Base-by-base conservation (phyloP, 2,113 vertebrate species). In the Amblyornis subalaris region DNA sequence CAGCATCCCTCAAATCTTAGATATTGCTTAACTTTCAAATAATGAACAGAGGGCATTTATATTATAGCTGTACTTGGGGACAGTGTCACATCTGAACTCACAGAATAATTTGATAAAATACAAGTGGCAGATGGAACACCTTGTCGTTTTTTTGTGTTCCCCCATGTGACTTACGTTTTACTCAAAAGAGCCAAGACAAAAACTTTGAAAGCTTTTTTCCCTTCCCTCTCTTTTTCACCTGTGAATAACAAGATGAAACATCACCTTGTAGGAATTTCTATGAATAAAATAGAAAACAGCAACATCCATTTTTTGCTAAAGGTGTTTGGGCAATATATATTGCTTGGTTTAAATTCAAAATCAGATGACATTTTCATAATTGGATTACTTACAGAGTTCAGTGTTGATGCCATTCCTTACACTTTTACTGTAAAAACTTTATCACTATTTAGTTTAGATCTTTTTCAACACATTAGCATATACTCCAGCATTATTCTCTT, bases 211-310 rank as follows among this genome's bases (percentile, higher is more conserved):
- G 16, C 0, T 36, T 71, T 5, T 13, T 5, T 2, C 3, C 2
- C 6, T 0, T 42, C 3, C 3, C 5, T 1, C 10, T 33, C 16
- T 16, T 3, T 65, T 73, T 80, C 1, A 0, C 18, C 36, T 83
- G 14, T 14, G 26, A 57, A 73, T 17, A 58, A 12, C 13, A 81
- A 57, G 22, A 40, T 25, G 11, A 79, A 69, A 3, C 10, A 17
- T 26, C 20, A 47, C 4, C 13, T 44, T 8, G 14, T 42, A 60
- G 17, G 31, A 90, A 73, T 6, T 40, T 5, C 25, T 44, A 12
- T 6, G 12, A 64, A 42, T 44, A 26, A 87, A 74, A 58, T 7
- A 58, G 6, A 76, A 66, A 71, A 12, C 1, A 81, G 2, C 3
- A 70, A 51, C 1, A 3, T 19, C 4, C 2, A 12, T 40, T 72